These are phyloP conservation scores for Trichonephila clavata DNA, from an alignment of 1,140 invertebrate species.

Conservation along the genomic window DNA sequence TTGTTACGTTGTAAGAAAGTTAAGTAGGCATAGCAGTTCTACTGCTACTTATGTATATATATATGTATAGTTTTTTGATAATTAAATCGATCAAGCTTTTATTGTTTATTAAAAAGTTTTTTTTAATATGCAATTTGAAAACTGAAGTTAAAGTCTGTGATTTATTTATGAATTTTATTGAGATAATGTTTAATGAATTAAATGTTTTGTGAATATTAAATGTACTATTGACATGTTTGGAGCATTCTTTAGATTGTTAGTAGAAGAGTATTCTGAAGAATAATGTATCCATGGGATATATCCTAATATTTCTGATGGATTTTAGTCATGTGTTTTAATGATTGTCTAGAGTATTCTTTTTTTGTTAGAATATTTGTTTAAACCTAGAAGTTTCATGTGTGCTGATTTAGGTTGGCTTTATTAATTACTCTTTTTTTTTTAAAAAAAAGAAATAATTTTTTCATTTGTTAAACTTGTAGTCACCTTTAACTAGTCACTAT, in stretches of 20 bases:
- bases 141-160: slow-evolving; percentile 19
- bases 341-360: not conserved
- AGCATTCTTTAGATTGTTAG: not conserved
- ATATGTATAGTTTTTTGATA: not conserved
- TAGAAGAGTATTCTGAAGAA: not conserved
- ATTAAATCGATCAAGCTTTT: slow-evolving; percentile 1
- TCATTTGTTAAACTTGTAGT: slow-evolving; percentile 9
- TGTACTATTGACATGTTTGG: not conserved
- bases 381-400: slow-evolving; percentile 10
- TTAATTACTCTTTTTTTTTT: not conserved
- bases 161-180: not conserved
- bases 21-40: not conserved
- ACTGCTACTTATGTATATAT: not conserved
- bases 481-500: slow-evolving; percentile 56
- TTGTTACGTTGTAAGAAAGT: not conserved
- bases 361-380: not conserved
- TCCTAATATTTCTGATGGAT: not conserved
- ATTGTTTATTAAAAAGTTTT: not conserved
- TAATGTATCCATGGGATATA: not conserved
- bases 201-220: slow-evolving; percentile 41
- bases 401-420: not conserved
- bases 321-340: not conserved
- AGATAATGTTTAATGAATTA: not conserved
- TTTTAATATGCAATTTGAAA: not conserved
- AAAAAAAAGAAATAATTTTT: not conserved